Conservation (phyloP, 2,797 vertebrate species). For the Pangasius mekongensis region DNA sequence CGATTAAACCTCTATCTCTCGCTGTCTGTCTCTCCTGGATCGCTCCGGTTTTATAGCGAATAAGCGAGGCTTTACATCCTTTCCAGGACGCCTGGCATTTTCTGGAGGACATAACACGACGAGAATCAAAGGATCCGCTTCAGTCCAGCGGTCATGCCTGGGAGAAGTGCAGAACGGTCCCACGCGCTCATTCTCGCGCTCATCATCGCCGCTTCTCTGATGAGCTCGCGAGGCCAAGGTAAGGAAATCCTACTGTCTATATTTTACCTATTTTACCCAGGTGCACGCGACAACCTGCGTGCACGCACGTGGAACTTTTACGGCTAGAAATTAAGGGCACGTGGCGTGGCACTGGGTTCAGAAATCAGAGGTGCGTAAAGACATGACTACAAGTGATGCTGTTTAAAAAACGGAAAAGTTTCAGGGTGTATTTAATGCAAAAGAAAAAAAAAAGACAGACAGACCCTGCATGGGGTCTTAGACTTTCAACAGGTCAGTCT, state of each 20-base stretch:
- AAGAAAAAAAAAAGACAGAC: not conserved
- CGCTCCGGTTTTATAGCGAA: not conserved
- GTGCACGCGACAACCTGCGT: not conserved
- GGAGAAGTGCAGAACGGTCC: slow-evolving; percentile 63
- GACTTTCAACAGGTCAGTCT: not conserved
- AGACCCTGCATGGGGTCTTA: not conserved
- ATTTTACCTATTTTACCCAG: not conserved
- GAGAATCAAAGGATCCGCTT: slow-evolving; percentile 30
- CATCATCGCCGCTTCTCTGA: slow-evolving; percentile 64
- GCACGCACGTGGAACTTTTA: slow-evolving; percentile 25
- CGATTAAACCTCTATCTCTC: not conserved
- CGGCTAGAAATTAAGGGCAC: not conserved
- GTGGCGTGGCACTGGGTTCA: not conserved
- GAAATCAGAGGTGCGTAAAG: not conserved
- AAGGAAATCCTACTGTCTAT: slow-evolving; percentile 60
- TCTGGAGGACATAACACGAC: slow-evolving; percentile 11
- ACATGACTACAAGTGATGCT: not conserved
- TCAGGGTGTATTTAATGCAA: not conserved
- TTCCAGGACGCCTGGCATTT: not conserved
- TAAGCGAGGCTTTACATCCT: not conserved
- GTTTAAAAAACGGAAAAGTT: not conserved
- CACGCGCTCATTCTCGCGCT: slow-evolving; percentile 67
- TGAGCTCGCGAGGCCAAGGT: slow-evolving; percentile 71
- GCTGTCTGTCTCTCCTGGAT: not conserved
- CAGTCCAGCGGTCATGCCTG: slow-evolving; percentile 73